These are phyloP conservation scores for Drepana arcuata DNA, from an alignment of 1,140 invertebrate species.

Conservation along the genomic window DNA sequence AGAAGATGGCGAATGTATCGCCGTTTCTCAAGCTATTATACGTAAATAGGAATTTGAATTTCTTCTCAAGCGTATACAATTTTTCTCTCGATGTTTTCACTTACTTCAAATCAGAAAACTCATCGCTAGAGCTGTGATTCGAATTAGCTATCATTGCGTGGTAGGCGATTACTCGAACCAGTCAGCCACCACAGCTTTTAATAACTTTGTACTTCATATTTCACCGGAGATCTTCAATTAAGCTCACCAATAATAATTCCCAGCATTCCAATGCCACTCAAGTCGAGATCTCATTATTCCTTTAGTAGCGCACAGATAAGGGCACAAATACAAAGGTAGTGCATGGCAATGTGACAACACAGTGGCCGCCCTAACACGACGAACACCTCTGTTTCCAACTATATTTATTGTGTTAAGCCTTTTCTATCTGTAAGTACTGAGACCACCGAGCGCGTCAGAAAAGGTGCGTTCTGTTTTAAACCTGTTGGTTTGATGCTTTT, in stretches of 20 bases:
- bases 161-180: too few relatives aligned
- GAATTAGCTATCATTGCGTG: too few relatives aligned
- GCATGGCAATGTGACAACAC: conserved; percentile 24
- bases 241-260: background rate
- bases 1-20: too few relatives aligned
- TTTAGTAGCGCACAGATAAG: background rate
- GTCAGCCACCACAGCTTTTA: too few relatives aligned
- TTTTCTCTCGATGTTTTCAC: too few relatives aligned
- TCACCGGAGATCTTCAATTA: background rate
- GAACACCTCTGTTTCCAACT: conserved; percentile 22
- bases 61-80: too few relatives aligned
- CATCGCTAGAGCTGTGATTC: too few relatives aligned
- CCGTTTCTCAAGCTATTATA: too few relatives aligned
- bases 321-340: conserved; percentile 20
- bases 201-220: background rate
- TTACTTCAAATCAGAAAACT: too few relatives aligned
- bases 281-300: background rate
- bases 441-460: conserved; percentile 24
- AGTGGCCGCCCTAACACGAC: conserved; percentile 16
- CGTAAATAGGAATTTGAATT: too few relatives aligned
- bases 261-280: background rate
- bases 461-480: conserved; percentile 14
- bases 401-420: conserved; percentile 28
- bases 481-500: background rate
- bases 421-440: conserved; percentile 23